phyloP scores from a whole-genome alignment of 1,140 invertebrate species.

The Pseudomyrmex flavicornis region DNA sequence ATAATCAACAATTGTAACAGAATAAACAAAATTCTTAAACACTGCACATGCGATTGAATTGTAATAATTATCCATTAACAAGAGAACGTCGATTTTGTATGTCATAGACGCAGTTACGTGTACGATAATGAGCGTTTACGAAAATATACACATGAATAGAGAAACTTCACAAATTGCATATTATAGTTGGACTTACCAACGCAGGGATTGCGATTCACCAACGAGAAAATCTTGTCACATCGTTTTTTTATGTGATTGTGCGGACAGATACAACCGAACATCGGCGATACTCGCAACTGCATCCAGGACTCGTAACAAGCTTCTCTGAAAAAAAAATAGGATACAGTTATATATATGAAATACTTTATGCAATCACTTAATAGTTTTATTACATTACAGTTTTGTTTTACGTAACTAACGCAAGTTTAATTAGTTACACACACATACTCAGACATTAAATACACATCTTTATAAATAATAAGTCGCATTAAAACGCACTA shows the following conservation, averaged over 20 bases:
- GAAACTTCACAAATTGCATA: conserved; percentile 26
- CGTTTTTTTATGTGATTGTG: conserved; percentile 94
- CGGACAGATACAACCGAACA: conserved; percentile 96
- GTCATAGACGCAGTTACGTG: conserved; percentile 39
- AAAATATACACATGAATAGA: conserved; percentile 54
- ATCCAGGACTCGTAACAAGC: conserved; percentile 93
- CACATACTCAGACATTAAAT: neutral
- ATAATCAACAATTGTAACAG: neutral
- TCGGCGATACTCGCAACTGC: conserved; percentile 91
- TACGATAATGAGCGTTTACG: conserved; percentile 48
- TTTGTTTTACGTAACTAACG: too few relatives aligned
- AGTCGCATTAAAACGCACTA: neutral
- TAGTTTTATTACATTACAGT: too few relatives aligned
- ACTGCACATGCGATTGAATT: neutral
- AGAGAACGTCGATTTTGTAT: neutral
- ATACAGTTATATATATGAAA: neutral
- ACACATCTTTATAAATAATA: conserved; percentile 3
- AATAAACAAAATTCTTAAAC: conserved; percentile 6
- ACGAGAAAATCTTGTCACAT: conserved; percentile 93
- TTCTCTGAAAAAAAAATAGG: conserved; percentile 86
- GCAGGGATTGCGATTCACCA: conserved; percentile 96
- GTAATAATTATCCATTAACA: neutral
- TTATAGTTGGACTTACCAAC: conserved; percentile 90
- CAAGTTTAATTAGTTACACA: too few relatives aligned
- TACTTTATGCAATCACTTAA: neutral